Evolutionary conservation across 23 tunicate species (phyloP), one percentile per base, ranked within the genome.

Genomic region (Ciona savignyi): DNA sequence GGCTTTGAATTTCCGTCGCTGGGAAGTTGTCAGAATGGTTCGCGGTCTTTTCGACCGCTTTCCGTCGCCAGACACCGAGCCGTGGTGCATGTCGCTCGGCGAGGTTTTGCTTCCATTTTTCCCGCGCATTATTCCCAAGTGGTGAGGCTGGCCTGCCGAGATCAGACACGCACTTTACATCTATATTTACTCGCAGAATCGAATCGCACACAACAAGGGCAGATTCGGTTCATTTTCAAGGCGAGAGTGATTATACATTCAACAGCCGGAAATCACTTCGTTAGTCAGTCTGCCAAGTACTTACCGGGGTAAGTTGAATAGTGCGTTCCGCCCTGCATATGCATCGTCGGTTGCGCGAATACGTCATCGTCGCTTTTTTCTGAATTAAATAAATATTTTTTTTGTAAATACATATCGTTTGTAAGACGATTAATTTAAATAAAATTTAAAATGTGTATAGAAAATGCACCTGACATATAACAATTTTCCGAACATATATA

Each of bases 1-100:
- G 25, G 96, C 96, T 74, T 89, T 89, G 42, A 89, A 89, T 79
- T 89, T 89, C 62, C 96, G 75, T 66, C 96, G 68, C 32, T 89
- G 96, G 51, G 96, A 89, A 23, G 96, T 89, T 30, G 96, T 89
- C 11, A 89, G 73, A 78, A 89, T 89, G 34, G 96, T 89, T 31
- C 96, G 68, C 4, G 96, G 96, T 29, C 96, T 49, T 65, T 89
- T 89, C 34, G 82, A 63, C 23, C 96, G 88, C 33, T 89, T 89
- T 0, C 85, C 83, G 49, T 89, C 96, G 29, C 70, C 30, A n/a
- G 89, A 20, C 25, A 42, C 56, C 15, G 56, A 42, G 56, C 56
- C 56, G 15, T 42, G 56, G 11, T 31, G 62, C 77, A 51, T 78
- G 2, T 80, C 61, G n/a, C n/a, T n/a, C 0, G 93, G 32, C 9